Evolutionary conservation across 1,140 invertebrate species (phyloP).

Genomic region (Drosophila guanche): DNA sequence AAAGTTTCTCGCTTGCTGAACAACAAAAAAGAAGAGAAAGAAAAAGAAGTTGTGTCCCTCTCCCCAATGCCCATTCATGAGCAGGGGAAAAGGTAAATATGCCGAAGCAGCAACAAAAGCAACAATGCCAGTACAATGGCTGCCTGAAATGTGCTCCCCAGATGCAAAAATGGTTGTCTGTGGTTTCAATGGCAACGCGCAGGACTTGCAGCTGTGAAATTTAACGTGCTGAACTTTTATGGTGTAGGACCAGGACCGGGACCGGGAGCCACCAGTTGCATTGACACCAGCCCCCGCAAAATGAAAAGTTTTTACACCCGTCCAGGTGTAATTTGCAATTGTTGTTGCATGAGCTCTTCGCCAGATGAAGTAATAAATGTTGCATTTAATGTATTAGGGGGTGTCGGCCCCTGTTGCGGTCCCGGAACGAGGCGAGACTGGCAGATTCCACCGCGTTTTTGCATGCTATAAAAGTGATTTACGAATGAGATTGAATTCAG

Average conservation of each 20-base stretch:
- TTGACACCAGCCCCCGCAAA: slow-evolving; percentile 49
- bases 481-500: slow-evolving; percentile 40
- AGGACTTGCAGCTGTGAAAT: slow-evolving; percentile 59
- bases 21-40: slow-evolving; percentile 53
- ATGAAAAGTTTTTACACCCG: slow-evolving; percentile 43
- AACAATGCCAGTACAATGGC: slow-evolving; percentile 68
- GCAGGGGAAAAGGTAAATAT: slow-evolving; percentile 73
- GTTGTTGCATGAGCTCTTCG: slow-evolving; percentile 33
- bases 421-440: slow-evolving; percentile 22
- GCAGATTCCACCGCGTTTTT: slow-evolving; percentile 26
- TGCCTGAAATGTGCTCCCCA: slow-evolving; percentile 79
- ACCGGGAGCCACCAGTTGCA: slow-evolving; percentile 51
- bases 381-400: slow-evolving; percentile 74
- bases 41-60: too few relatives aligned
- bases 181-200: slow-evolving; percentile 74
- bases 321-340: slow-evolving; percentile 57
- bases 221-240: slow-evolving; percentile 74
- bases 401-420: slow-evolving; percentile 10
- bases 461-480: slow-evolving; percentile 50
- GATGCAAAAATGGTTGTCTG: slow-evolving; percentile 78
- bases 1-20: slow-evolving; percentile 72
- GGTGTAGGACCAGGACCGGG: slow-evolving; percentile 47
- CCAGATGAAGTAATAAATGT: slow-evolving; percentile 77
- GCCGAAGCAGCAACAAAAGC: slow-evolving; percentile 43
- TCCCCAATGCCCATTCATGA: slow-evolving; percentile 36